Evolutionary conservation across 2,113 vertebrate genomes (phyloP).

Genomic region (Pelodiscus sinensis): DNA sequence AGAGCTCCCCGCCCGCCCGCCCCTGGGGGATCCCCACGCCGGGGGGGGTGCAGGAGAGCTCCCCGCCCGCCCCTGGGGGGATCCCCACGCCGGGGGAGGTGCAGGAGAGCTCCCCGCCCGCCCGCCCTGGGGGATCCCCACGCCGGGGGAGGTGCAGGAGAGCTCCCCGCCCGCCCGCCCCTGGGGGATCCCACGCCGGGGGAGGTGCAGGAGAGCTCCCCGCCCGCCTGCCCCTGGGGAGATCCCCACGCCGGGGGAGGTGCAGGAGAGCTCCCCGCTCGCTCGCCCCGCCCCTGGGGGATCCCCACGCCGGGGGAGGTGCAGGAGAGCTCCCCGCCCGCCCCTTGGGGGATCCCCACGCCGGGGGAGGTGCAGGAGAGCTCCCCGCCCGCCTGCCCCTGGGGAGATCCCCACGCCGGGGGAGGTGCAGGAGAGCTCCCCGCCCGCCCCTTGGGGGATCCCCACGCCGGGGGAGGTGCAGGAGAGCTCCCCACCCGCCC

Average conservation of each 20-base stretch:
- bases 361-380: not conserved
- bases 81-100: not conserved
- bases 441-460: too few species aligned
- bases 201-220: not conserved
- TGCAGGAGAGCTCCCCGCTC: not conserved
- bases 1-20: not conserved
- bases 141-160: too few species aligned
- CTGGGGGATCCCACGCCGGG: not conserved
- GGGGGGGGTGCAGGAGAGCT: rapidly evolving
- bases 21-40: too few species aligned
- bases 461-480: not conserved
- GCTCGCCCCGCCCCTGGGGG: too few species aligned
- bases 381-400: not conserved
- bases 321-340: not conserved
- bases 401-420: too few species aligned
- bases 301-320: not conserved
- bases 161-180: not conserved
- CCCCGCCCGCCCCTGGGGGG: not conserved
- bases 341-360: too few species aligned
- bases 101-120: not conserved
- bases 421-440: not conserved
- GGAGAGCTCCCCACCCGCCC: not conserved
- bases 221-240: too few species aligned
- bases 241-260: not conserved
- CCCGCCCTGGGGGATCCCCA: too few species aligned